These are phyloP conservation scores for Diplodus sargus DNA, from an alignment of 2,797 vertebrate genomes.

Conservation along the genomic window DNA sequence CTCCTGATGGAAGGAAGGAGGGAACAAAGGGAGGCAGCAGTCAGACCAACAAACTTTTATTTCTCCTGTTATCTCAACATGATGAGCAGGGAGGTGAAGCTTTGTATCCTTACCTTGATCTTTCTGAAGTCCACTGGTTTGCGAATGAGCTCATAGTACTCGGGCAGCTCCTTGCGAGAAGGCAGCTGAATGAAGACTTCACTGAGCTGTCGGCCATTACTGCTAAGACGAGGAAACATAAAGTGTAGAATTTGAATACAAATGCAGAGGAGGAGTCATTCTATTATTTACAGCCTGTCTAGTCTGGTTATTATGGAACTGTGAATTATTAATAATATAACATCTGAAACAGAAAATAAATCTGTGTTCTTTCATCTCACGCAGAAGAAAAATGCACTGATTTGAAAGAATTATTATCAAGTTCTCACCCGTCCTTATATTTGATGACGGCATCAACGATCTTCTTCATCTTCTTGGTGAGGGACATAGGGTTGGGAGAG, in stretches of 20 bases:
- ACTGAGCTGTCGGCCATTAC: constrained; percentile 93
- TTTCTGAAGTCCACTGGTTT: constrained; percentile 98
- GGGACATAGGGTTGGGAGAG: constrained; percentile 92
- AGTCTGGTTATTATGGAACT: too few relatives aligned
- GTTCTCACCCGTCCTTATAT: constrained; percentile 94
- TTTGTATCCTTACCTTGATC: constrained; percentile 88
- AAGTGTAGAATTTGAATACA: too few relatives aligned
- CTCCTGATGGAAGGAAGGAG: constrained; percentile 81
- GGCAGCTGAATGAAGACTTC: constrained; percentile 98
- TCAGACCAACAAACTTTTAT: not conserved
- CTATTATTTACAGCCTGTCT: too few relatives aligned
- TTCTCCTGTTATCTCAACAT: not conserved
- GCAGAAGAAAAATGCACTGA: too few relatives aligned
- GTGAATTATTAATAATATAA: too few relatives aligned
- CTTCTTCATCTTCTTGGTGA: constrained; percentile 98
- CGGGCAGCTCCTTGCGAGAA: constrained; percentile 95
- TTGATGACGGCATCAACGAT: constrained; percentile 95
- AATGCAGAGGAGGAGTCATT: too few relatives aligned
- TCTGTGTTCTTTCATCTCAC: too few relatives aligned
- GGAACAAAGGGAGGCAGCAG: not conserved
- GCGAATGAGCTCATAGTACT: constrained; percentile 97
- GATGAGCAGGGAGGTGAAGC: not conserved
- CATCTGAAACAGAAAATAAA: too few relatives aligned
- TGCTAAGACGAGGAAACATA: constrained; percentile 55
- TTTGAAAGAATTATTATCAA: too few relatives aligned